These are phyloP conservation scores for Heteropelma amictum DNA, from an alignment of 2,888 invertebrate genomes.

Conservation along the genomic window DNA sequence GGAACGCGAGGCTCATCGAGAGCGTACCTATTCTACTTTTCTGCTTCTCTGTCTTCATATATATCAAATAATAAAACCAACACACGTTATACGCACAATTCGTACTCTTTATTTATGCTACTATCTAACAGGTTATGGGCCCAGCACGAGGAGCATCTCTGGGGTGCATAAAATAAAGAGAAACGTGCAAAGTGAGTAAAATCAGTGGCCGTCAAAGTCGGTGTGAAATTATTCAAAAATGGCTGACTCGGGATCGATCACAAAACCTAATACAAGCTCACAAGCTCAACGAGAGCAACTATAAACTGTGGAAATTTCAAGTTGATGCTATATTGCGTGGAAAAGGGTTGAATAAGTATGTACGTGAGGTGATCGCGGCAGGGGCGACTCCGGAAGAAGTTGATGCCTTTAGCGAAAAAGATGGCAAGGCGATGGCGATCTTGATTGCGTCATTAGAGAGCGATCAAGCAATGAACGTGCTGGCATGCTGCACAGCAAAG, in stretches of 20 bases:
- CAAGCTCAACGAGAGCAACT: constrained; percentile 3
- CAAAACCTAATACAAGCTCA: not conserved
- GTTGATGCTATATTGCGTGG: constrained; percentile 10
- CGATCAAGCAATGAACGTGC: constrained; percentile 29
- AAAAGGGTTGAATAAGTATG: constrained; percentile 6
- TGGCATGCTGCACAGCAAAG: constrained; percentile 30
- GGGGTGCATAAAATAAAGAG: no score
- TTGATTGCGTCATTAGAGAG: constrained; percentile 21
- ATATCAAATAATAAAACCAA: no score
- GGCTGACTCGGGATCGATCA: not conserved
- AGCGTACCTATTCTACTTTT: no score
- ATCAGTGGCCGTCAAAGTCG: not conserved
- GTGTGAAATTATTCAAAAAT: not conserved
- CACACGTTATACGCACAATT: no score
- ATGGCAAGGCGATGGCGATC: constrained; percentile 30
- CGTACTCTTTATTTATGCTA: no score
- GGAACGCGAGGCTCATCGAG: no score
- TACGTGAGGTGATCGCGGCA: not conserved
- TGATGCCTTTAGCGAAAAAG: not conserved
- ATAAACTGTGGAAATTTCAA: constrained; percentile 18
- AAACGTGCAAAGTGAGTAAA: not conserved
- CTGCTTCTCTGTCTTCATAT: no score
- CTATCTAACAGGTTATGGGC: no score
- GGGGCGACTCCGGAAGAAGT: constrained; percentile 1
- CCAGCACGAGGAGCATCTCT: no score